These are phyloP conservation scores for Chrosomus eos DNA, from an alignment of 2,797 vertebrate species.

Conservation along the genomic window DNA sequence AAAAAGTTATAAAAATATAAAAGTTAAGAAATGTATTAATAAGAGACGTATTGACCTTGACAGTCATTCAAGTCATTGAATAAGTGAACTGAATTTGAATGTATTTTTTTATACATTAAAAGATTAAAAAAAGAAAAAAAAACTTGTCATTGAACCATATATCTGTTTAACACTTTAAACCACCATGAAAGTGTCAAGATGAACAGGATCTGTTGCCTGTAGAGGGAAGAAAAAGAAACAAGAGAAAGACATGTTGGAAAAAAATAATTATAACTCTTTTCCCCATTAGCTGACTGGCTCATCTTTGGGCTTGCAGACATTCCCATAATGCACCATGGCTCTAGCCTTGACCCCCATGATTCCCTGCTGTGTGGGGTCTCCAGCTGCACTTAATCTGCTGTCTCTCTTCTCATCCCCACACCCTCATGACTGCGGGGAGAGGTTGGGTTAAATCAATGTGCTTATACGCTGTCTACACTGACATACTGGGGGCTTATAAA, in stretches of 20 bases:
- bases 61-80: not conserved
- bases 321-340: conserved; percentile 58
- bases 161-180: conserved; percentile 12
- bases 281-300: conserved; percentile 38
- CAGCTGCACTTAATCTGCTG: conserved; percentile 61
- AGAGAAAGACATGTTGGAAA: not conserved
- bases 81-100: not conserved
- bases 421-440: conserved; percentile 51
- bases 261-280: conserved; percentile 42
- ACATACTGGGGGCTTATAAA: conserved; percentile 56
- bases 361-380: conserved; percentile 63
- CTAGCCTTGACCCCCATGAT: conserved; percentile 58
- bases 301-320: conserved; percentile 35
- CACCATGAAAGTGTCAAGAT: conserved; percentile 30
- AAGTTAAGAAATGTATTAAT: not conserved
- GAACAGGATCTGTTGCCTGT: conserved; percentile 11
- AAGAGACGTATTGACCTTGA: not conserved
- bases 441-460: conserved; percentile 64
- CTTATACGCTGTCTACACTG: conserved; percentile 59
- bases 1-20: too few relatives aligned
- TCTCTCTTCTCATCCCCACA: conserved; percentile 54
- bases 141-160: not conserved
- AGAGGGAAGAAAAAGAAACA: conserved; percentile 16
- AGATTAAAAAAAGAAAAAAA: too few relatives aligned
- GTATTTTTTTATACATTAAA: not conserved